phyloP scores from a whole-genome alignment of 2,888 invertebrate genomes.

The Micropterix aruncella region DNA sequence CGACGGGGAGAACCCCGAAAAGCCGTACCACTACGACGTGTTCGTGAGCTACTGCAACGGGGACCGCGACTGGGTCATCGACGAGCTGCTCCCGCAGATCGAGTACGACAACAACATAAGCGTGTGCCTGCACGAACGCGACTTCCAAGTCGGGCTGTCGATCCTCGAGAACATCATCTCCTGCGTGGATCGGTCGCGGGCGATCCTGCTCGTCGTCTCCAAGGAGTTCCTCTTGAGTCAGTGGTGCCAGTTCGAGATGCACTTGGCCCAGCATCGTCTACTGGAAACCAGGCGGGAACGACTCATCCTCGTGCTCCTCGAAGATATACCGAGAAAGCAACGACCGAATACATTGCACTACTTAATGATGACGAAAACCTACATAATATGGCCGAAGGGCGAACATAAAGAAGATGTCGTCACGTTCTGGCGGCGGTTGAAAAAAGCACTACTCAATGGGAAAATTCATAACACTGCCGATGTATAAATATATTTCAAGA shows the following conservation, averaged over 20 bases:
- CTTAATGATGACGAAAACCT: conserved; percentile 53
- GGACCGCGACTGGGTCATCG: conserved; percentile 48
- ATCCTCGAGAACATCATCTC: conserved; percentile 58
- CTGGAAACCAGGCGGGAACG: conserved; percentile 47
- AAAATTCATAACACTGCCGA: too few relatives aligned
- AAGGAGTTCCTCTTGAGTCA: conserved; percentile 48
- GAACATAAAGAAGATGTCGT: conserved; percentile 16
- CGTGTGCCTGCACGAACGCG: conserved; percentile 55
- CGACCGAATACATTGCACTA: conserved; percentile 50
- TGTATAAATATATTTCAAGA: too few relatives aligned
- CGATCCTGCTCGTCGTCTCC: conserved; percentile 49
- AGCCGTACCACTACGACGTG: conserved; percentile 42
- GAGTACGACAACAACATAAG: conserved; percentile 42
- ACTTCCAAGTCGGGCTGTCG: conserved; percentile 54
- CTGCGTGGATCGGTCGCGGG: conserved; percentile 50
- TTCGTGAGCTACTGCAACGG: conserved; percentile 56
- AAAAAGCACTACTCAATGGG: conserved; percentile 22
- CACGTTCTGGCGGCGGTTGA: conserved; percentile 31
- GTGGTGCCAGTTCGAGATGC: conserved; percentile 64
- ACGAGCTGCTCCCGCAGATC: conserved; percentile 45
- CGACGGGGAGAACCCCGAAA: conserved; percentile 17
- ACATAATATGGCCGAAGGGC: conserved; percentile 48
- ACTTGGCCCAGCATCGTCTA: conserved; percentile 50
- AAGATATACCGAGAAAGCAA: conserved; percentile 43
- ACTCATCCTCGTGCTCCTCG: conserved; percentile 46